A percentile compares a stretch with the other conserved stretches of the same genome.
Evolutionary conservation across 1,140 invertebrate species (phyloP).

Genomic region (Caenorhabditis latens): DNA sequence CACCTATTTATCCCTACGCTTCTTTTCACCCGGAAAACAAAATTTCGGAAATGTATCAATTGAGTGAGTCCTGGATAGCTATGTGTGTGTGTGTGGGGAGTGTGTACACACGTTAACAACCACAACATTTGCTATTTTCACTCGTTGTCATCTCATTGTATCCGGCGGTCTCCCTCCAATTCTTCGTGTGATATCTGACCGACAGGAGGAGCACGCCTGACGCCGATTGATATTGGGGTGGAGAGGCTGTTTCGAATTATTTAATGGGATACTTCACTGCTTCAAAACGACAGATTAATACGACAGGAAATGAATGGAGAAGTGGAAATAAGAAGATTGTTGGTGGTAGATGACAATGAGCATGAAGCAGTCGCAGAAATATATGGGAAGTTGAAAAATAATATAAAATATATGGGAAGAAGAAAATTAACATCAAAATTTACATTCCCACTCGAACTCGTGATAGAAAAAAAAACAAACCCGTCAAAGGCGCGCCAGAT

Average conservation of each 20-base stretch:
- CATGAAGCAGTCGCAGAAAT: too few species aligned
- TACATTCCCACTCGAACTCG: too few species aligned
- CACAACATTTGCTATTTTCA: conserved; percentile 56
- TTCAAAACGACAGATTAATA: not conserved
- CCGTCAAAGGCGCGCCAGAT: too few species aligned
- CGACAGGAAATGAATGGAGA: not conserved
- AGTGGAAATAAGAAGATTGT: not conserved
- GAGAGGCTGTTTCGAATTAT: conserved; percentile 4
- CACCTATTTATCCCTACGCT: too few species aligned
- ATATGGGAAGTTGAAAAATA: not conserved
- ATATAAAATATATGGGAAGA: not conserved
- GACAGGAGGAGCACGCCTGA: conserved; percentile 50
- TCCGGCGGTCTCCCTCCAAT: conserved; percentile 6
- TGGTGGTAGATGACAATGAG: not conserved
- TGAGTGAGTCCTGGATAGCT: not conserved
- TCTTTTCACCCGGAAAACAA: too few species aligned
- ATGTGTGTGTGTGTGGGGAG: conserved; percentile 3
- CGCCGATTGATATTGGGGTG: not conserved
- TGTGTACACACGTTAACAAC: conserved; percentile 41
- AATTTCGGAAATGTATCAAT: too few species aligned
- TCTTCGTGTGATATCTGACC: conserved; percentile 53
- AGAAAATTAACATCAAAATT: not conserved
- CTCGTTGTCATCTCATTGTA: conserved; percentile 30
- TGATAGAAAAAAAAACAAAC: too few species aligned
- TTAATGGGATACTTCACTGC: not conserved